Base-by-base conservation (phyloP, 2,113 vertebrate genomes). In the Cisticola juncidis region DNA sequence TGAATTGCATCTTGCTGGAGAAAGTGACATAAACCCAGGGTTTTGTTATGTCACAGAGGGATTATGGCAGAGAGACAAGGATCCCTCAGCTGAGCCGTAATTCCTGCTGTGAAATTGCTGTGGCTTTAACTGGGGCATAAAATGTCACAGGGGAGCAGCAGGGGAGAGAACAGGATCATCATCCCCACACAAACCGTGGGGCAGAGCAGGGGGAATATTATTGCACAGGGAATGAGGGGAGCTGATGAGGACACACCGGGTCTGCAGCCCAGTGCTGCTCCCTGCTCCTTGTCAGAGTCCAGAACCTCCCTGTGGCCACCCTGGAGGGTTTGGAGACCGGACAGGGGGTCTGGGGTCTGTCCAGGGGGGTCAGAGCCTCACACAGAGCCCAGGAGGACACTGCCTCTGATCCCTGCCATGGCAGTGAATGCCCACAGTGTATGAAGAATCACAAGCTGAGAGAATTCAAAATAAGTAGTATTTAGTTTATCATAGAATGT, bases 161-260 rank as follows among this genome's bases (percentile, higher is more conserved):
- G 71, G 36, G 51, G 51, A 12, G 26, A 25, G 72, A 4, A 12
- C 22, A 36, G 51, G 48, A 19, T 31, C 2, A 4, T 66, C 36
- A 24, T 38, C 8, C n/a, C 29, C 11, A 4, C 71, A n/a, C 8
- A 36, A 24, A 19, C 19, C 2, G 1, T 14, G 0, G 6, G 40
- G 25, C 54, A 57, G 77, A 85, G 26, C 58, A 24, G 6, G 7
- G 26, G 56, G 38, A 38, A 38, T 38, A 6, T 29, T 19, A 0
- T 5, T 42, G 76, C 42, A 35, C 11, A 73, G 80, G 53, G 31
- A 5, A 11, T 0, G 21, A 42, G 53, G 4, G 56, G 29, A 23
- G 1, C 5, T 12, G 2, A 33, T 6, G 26, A 1, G 35, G 45
- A 2, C 51, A 48, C 14, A 22, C 4, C 1, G 50, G 19, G 12